Evolutionary conservation across 2,113 vertebrate genomes (phyloP), one percentile per base, ranked within the genome.

Genomic region (Trichomycterus rosablanca): DNA sequence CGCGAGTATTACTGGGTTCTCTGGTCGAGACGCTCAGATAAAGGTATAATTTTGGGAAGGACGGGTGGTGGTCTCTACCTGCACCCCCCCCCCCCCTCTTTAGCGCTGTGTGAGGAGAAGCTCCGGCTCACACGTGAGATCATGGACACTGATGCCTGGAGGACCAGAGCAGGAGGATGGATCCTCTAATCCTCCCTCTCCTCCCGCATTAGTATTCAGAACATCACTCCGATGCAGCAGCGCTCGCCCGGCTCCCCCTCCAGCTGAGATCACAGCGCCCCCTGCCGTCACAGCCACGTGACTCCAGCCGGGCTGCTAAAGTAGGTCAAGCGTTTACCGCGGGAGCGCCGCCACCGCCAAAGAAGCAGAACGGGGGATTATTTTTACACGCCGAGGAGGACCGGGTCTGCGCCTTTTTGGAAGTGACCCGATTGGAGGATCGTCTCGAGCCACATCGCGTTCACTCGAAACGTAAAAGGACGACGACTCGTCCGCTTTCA

Each of bases 161-260:
- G 48, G 45, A 59, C 34, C 54, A 15, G 37, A 34, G 43, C 18
- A 51, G 63, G 51, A 62, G 72, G 73, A 59, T 1, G 26, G 55
- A 65, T 30, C 14, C n/a, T n/a, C n/a, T n/a, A n/a, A n/a, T n/a
- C n/a, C n/a, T n/a, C n/a, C 40, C 19, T 58, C 64, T 73, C 49
- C 20, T 8, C 16, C 23, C 39, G 26, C 78, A 88, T 88, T 86
- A 77, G 84, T 89, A 89, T 89, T 84, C 86, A 28, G 60, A 63
- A 73, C 78, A 53, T 52, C 72, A 78, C 81, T 81, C 63, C 67
- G 81, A 80, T 88, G 86, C 85, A 86, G 83, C 82, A 84, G 22
- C 34, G 65, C 44, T 71, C 40, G 58, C 16, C 7, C 18, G 10
- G 16, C 24, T 18, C 2, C 26, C 22, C 1, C 19, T 1, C 7